Percentiles rank a stretch among this genome's conserved stretches.
Conservation (phyloP, 2,797 vertebrate genomes). For the Macropodus opercularis region DNA sequence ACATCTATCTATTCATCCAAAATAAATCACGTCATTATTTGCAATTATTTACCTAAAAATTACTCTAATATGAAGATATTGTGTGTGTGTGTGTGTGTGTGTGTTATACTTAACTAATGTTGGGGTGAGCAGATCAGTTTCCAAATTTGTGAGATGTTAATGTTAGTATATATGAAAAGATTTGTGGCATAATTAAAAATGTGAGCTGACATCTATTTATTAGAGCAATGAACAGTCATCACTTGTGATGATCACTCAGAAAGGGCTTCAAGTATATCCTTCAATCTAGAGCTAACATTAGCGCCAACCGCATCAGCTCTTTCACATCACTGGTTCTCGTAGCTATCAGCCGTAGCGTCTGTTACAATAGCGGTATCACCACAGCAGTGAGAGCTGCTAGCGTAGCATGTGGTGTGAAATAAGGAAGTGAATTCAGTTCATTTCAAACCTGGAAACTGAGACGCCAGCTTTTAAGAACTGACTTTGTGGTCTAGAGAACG, state of each 20-base stretch:
- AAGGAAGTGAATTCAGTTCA: constrained; percentile 81
- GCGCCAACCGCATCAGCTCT: neutral
- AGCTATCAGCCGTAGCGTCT: neutral
- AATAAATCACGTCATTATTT: too few species aligned
- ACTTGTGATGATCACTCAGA: neutral
- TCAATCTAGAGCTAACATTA: neutral
- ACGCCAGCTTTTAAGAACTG: constrained; percentile 42
- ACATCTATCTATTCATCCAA: too few species aligned
- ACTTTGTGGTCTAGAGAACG: constrained; percentile 63
- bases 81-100: too few species aligned
- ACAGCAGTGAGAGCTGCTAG: constrained; percentile 19
- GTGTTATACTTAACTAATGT: too few species aligned
- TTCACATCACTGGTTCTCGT: neutral
- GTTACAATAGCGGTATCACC: neutral
- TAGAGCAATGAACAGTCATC: neutral
- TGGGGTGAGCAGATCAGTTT: too few species aligned
- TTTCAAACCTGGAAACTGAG: constrained; percentile 75
- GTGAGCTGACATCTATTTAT: neutral
- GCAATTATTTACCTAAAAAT: too few species aligned
- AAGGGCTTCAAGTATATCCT: neutral
- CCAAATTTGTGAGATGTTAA: too few species aligned
- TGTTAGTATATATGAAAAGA: too few species aligned
- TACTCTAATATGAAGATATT: too few species aligned
- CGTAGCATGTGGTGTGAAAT: constrained; percentile 63
- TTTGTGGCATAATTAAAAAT: too few species aligned